Percentiles rank a stretch among this genome's conserved stretches.
Evolutionary conservation across 2,888 invertebrate genomes (phyloP).

Genomic region (Caenorhabditis uteleia): DNA sequence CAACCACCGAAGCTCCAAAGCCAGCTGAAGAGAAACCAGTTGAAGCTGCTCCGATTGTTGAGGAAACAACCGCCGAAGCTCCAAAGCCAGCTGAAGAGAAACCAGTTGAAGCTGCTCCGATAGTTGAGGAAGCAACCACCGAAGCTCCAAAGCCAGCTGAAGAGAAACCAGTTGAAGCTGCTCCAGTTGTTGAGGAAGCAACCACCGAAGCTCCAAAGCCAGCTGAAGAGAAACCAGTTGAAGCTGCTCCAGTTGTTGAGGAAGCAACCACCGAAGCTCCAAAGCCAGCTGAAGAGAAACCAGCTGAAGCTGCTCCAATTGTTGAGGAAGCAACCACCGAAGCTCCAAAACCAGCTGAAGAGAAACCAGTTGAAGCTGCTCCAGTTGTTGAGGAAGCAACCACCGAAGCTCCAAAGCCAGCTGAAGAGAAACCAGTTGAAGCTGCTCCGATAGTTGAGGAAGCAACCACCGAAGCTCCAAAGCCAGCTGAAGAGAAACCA

Average conservation of each 20-base stretch:
- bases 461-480: conserved; percentile 2
- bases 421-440: conserved; percentile 2
- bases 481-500: conserved; percentile 2
- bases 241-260: not conserved
- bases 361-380: not conserved
- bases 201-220: not conserved
- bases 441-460: not conserved
- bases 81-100: not conserved
- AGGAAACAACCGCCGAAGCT: not conserved
- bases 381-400: conserved; percentile 1
- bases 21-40: conserved; percentile 1
- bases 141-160: conserved; percentile 1
- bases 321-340: not conserved
- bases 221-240: not conserved
- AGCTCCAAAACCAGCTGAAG: not conserved
- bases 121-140: not conserved
- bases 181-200: not conserved
- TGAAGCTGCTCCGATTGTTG: not conserved
- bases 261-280: not conserved
- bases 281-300: not conserved
- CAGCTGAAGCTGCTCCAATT: not conserved
- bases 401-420: conserved; percentile 3
- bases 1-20: not conserved
- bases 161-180: conserved; percentile 6
- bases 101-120: conserved; percentile 2